phyloP scores from a whole-genome alignment of 2,888 invertebrate genomes.

The Ceraclea dissimilis region DNA sequence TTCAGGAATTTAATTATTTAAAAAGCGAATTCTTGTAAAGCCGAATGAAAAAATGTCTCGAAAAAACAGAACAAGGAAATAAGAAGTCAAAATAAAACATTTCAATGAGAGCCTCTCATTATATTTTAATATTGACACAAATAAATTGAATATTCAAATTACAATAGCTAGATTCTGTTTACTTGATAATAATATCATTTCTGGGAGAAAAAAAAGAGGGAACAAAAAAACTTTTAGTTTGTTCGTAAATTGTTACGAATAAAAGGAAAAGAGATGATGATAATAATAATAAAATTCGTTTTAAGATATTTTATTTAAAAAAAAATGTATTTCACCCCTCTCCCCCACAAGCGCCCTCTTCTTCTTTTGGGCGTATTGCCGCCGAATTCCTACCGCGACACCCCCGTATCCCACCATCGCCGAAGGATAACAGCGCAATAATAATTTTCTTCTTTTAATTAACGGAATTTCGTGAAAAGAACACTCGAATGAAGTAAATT shows the following conservation, averaged over 20 bases:
- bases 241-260: neutral
- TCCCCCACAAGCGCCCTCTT: neutral
- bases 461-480: slow-evolving; percentile 20
- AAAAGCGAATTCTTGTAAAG: too few relatives aligned
- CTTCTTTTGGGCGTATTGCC: too few relatives aligned
- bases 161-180: neutral
- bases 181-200: neutral
- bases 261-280: neutral
- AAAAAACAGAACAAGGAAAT: too few relatives aligned
- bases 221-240: neutral
- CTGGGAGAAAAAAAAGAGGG: neutral
- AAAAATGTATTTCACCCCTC: slow-evolving; percentile 4
- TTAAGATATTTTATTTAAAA: slow-evolving; percentile 1
- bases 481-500: slow-evolving; percentile 17
- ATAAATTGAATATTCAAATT: neutral
- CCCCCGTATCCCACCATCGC: neutral
- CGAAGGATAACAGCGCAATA: neutral
- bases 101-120: too few relatives aligned
- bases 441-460: slow-evolving; percentile 17
- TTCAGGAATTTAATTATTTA: too few relatives aligned
- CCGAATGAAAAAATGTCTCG: too few relatives aligned
- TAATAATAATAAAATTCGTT: slow-evolving; percentile 6
- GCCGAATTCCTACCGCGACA: too few relatives aligned
- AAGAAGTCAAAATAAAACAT: too few relatives aligned
- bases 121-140: neutral